phyloP scores from a whole-genome alignment of 2,888 invertebrate genomes.

The Dicroscelio sp. region DNA sequence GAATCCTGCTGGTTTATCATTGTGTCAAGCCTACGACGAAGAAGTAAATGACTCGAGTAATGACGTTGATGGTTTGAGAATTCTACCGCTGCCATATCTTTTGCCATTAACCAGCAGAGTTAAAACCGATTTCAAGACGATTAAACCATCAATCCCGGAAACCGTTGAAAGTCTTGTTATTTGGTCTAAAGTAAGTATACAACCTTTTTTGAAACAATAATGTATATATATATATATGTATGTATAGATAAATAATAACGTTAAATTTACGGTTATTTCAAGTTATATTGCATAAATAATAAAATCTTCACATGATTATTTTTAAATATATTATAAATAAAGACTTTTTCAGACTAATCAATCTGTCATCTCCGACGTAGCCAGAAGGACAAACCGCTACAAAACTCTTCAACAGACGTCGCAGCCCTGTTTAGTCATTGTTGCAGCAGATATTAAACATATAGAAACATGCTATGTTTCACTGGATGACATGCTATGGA shows the following conservation, averaged over 20 bases:
- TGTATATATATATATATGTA: no score
- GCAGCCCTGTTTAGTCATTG: slow-evolving; percentile 18
- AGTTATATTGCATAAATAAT: no score
- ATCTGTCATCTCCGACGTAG: background rate
- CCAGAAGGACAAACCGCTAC: background rate
- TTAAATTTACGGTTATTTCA: no score
- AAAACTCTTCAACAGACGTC: background rate
- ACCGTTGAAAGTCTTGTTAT: background rate
- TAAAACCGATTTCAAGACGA: background rate
- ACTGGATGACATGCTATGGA: slow-evolving; percentile 9
- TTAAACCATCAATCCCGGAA: background rate
- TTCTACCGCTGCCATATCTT: background rate
- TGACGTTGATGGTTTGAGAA: background rate
- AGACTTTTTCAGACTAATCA: background rate
- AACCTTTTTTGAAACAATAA: no score
- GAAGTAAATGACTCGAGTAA: background rate
- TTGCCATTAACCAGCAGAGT: background rate
- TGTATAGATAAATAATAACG: no score
- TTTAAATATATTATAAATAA: no score
- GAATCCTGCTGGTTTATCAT: background rate
- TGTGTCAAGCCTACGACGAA: background rate
- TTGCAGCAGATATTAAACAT: background rate
- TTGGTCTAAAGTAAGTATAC: background rate
- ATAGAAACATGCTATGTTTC: background rate
- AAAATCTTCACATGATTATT: no score